Evolutionary conservation across 2,113 vertebrate species (phyloP), one percentile per base, ranked within the genome.

Genomic region (Mionectes macconnelli): DNA sequence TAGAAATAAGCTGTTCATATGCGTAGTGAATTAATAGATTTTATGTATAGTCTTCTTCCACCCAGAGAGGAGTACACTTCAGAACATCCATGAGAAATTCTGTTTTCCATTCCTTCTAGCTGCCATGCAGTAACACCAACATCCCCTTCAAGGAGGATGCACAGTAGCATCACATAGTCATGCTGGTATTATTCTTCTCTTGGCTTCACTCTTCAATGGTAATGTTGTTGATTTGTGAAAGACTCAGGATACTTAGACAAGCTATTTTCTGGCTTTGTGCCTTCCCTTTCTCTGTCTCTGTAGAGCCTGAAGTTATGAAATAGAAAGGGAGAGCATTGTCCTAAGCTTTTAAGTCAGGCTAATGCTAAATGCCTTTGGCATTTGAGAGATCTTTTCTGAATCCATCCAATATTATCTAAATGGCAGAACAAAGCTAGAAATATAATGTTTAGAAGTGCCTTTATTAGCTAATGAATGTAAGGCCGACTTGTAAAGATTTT

Each of bases 141-240:
- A 4, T 24, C 7, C 22, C 24, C 30, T 42, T 70, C 10, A 86
- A 72, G 60, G 9, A 90, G 37, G 28, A 77, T 4, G 1, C 14
- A 30, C 9, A 20, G 57, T 33, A 35, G n/a, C 59, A 89, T 42
- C 37, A 47, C 74, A 83, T 63, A 80, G 35, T 27, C 40, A 57
- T 85, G 33, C 20, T 77, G 68, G n/a, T 42, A 68, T 83, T 94
- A 63, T 63, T 80, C 49, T 75, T 84, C 62, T 76, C 39, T 68
- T 80, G 82, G 68, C 59, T 78, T 86, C 47, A 62, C 66, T 90
- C 79, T 95, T 42, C 76, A 74, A 2, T 60, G 64, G 33, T 77
- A 94, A 91, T 85, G 57, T n/a, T 96, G 92, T 86, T 92, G 85
- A 86, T 93, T 92, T 88, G 91, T 87, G 73, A 94, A 93, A 87